Evolutionary conservation across 2,113 vertebrate species (phyloP).

Genomic region (Hepsetus odoe): DNA sequence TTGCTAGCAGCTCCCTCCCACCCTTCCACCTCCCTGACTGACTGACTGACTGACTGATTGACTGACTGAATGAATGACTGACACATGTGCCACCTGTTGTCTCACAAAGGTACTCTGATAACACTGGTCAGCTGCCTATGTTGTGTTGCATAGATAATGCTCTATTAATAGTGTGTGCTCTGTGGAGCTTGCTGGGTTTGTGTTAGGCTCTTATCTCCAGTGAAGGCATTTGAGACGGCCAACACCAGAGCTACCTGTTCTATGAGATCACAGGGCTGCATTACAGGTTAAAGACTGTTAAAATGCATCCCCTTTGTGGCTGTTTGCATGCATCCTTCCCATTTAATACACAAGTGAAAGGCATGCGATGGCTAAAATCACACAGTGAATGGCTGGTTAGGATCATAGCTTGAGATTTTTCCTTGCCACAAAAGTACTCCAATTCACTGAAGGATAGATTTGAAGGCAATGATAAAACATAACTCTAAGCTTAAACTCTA

Average conservation of each 20-base stretch:
- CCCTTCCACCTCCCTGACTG: not conserved
- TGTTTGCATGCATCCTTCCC: not conserved
- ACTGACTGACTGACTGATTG: conserved; percentile 32
- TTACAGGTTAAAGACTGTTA: conserved; percentile 23
- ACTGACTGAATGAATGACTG: conserved; percentile 29
- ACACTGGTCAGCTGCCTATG: conserved; percentile 55
- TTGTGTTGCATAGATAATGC: conserved; percentile 56
- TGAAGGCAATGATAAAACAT: too few species aligned
- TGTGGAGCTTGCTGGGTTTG: conserved; percentile 25
- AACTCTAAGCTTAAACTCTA: too few species aligned
- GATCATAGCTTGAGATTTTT: too few species aligned
- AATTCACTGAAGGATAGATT: not conserved
- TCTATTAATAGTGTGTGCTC: conserved; percentile 54
- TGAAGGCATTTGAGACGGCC: conserved; percentile 32
- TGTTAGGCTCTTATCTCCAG: conserved; percentile 22
- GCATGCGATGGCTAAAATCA: not conserved
- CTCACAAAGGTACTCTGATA: conserved; percentile 54
- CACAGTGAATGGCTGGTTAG: too few species aligned
- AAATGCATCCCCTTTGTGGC: not conserved
- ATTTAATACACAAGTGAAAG: not conserved
- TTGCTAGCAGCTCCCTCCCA: not conserved
- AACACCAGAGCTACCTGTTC: conserved; percentile 27
- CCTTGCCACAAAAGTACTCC: not conserved
- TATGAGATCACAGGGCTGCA: conserved; percentile 14
- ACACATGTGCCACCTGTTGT: conserved; percentile 57